Evolutionary conservation across 1,140 invertebrate species (phyloP), one percentile per base, ranked within the genome.

Genomic region (Dreissena polymorpha): DNA sequence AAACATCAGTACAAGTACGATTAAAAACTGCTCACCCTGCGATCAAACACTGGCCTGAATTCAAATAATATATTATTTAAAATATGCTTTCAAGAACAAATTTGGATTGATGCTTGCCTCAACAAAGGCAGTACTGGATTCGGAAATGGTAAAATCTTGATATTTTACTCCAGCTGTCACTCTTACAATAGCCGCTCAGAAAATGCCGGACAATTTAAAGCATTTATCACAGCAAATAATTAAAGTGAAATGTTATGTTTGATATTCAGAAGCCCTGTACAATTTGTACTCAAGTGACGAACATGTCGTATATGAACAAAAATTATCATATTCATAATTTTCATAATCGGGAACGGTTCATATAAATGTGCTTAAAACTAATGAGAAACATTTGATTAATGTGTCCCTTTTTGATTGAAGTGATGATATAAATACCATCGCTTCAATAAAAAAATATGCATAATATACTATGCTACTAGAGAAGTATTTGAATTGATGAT

Each of bases 111-210:
- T 72, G 50, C 78, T n/a, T 25, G 27, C 13, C 21, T 18, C 18
- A 18, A 82, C 79, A 82, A 82, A 82, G 53, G 64, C 18, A 51
- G 57, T 73, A 65, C 55, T 10, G n/a, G 64, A 60, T n/a, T 72
- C 25, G 18, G 50, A n/a, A 51, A 50, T 50, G 79, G 73, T 82
- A 82, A 73, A 25, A 82, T 82, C 79, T 68, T 68, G 79, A 82
- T 82, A 82, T 82, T 73, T 82, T 82, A 82, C 79, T 82, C 79
- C 25, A 13, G 55, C 49, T 82, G 79, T 82, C 79, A 82, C 18
- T 55, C 18, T 51, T 27, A 80, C 67, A 80, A 80, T 80, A 50
- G 29, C 51, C 21, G 57, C 57, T 72, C 68, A 74, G 70, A 74
- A 74, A 65, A 55, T 49, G 65, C 55, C 39, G 39, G 25, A 27